Evolutionary conservation across 2,113 vertebrate species (phyloP), one percentile per base, ranked within the genome.

Genomic region (Dipodomys stephensi): DNA sequence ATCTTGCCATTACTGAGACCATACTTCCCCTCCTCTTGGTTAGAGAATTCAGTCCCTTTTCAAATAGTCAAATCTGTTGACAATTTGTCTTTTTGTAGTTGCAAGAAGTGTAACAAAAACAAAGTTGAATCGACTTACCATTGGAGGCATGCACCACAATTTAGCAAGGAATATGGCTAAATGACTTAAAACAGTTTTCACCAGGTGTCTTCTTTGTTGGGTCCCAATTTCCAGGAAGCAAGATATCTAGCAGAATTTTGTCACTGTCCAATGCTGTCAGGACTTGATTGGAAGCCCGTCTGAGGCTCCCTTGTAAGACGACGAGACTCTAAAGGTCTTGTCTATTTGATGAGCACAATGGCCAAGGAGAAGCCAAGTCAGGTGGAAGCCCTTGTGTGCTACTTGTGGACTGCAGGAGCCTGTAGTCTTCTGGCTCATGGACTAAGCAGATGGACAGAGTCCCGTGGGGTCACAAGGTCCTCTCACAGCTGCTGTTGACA

Each of bases 401-500:
- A 2, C 11, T 73, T 20, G 9, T 3, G 2, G n/a, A 39, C 30
- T 1, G 23, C 6, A 30, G 65, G 53, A 80, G 23, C 7, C 20
- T 10, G 57, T 6, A 8, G n/a, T 32, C n/a, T 30, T 13, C n/a
- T 77, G 71, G 62, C 23, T 76, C 23, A 46, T 83, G 81, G 46
- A 94, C 82, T 65, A 77, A 92, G 73, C 68, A 92, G 82, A 84
- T 83, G 67, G 76, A 69, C 83, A 83, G 84, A 86, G n/a, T 4
- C 6, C 44, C 69, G 73, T 30, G 30, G 35, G 35, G 39, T 12
- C 16, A 6, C 20, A 0, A 32, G 7, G 8, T 19, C 15, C 44
- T 57, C 19, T 53, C 74, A 57, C 94, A 96, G 81, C 94, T 96
- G 95, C 67, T 96, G 82, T 96, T 97, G 94, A 95, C 90, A 91